These are phyloP conservation scores for Odontocolon sp. DNA, from an alignment of 2,888 invertebrate genomes.

Conservation along the genomic window DNA sequence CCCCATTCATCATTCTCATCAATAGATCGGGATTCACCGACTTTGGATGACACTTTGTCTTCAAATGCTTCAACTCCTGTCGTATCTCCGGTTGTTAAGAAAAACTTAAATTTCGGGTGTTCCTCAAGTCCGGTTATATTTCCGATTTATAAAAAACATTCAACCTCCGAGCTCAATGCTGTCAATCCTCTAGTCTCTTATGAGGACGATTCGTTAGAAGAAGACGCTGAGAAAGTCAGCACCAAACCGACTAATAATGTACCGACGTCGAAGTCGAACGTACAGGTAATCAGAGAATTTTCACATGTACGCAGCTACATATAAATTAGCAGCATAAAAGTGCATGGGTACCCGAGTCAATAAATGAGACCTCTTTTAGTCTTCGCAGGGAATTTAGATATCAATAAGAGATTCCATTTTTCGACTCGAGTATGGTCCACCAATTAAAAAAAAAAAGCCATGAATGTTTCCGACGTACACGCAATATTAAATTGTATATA, in stretches of 20 bases:
- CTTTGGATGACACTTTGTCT: not conserved
- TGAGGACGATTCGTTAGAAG: not conserved
- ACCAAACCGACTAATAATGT: not conserved
- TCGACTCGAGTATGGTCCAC: not conserved
- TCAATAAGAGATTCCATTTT: no score
- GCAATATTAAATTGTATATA: not conserved
- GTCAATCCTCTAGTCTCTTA: not conserved
- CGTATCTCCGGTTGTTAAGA: not conserved
- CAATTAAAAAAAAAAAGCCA: not conserved
- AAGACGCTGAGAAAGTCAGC: not conserved
- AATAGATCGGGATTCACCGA: not conserved
- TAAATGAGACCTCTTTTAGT: no score
- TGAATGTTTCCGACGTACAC: not conserved
- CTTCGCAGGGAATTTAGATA: no score
- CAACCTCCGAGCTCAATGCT: not conserved
- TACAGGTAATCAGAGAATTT: not conserved
- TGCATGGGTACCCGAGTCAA: not conserved
- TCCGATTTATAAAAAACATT: not conserved
- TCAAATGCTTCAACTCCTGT: not conserved
- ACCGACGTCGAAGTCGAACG: not conserved
- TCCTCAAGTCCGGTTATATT: not conserved
- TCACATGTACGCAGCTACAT: not conserved
- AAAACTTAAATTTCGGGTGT: not conserved
- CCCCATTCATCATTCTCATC: not conserved
- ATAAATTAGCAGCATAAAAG: not conserved